Base-by-base conservation (phyloP, 2,888 invertebrate species). In the Spilarctia lutea region DNA sequence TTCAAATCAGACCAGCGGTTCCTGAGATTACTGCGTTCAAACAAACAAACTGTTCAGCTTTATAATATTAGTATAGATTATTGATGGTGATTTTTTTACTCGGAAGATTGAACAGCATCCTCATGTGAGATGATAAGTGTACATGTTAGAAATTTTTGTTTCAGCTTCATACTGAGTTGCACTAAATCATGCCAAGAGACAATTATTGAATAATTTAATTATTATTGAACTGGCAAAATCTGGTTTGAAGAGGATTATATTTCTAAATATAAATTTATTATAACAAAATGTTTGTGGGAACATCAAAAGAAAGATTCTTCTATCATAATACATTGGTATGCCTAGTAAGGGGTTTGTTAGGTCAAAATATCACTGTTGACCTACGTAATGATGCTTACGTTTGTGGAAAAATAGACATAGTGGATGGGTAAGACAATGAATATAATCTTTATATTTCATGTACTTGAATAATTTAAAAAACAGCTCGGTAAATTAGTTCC, bases 321-420 rank as follows among this genome's bases (percentile, higher is more conserved):
- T 96, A 96, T 81, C 96, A 96, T 78, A 97, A 97, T 85, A 97
- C 96, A 75, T 91, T 97, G 80, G 87, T 97, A n/a, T 96, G 97
- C 85, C 92, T 97, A 82, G 94, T 97, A 56, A 97, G 96, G 93
- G 96, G 96, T 72, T 91, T 97, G 72, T 96, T 97, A 91, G 96
- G 96, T 16, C 91, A 96, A 83, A 96, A 96, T 83, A 96, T 97
- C 8, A 96, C 96, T 35, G 93, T 97, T 45, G 97, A 97, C 91
- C 92, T 97, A 68, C 93, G 97, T 82, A 97, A 97, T 90, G 97
- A 97, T 86, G 92, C 96, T 1, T 96, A 94, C 86, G 94, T 97
- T 56, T 96, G 96, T 86, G 97, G 97, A 66, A 91, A 91, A 81
- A 91, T 97, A 68, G 90, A 90, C n/a, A 89, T 94, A 74, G 96